A percentile compares a stretch with the other conserved stretches of the same genome.
Conservation (phyloP, 2,113 vertebrate species). For the Mastomys natalensis region DNA sequence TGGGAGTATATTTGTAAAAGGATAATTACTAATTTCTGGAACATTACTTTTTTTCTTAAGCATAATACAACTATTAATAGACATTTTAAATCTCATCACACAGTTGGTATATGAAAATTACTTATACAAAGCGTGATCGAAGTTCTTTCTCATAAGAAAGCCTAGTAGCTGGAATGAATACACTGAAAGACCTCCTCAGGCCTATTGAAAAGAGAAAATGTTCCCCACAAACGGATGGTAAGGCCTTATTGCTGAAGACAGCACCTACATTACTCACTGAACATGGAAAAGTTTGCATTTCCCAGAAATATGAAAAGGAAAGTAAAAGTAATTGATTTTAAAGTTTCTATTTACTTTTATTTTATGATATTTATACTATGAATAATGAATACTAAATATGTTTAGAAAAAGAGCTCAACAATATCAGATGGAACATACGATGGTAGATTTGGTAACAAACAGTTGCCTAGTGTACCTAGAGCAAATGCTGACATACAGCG, state of each 20-base stretch:
- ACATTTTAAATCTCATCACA: background rate
- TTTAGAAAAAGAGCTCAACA: background rate
- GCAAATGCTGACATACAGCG: background rate
- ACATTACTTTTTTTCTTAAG: background rate
- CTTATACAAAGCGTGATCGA: background rate
- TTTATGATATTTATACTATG: background rate
- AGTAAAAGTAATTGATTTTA: background rate
- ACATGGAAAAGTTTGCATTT: background rate
- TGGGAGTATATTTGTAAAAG: background rate
- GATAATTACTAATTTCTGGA: background rate
- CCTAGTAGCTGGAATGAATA: background rate
- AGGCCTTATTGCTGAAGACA: background rate
- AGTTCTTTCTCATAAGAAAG: background rate
- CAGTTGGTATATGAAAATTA: background rate
- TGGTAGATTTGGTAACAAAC: background rate
- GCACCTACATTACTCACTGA: background rate
- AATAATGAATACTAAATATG: background rate
- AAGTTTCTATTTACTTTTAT: background rate
- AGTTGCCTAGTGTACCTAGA: background rate
- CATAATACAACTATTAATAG: background rate
- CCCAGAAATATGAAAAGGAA: constrained; percentile 34
- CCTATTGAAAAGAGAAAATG: background rate
- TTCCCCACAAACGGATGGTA: background rate
- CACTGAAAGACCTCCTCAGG: background rate
- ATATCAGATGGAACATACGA: background rate